Evolutionary conservation across 2,888 invertebrate genomes (phyloP), one percentile per base, ranked within the genome.

Genomic region (Acleris literana): DNA sequence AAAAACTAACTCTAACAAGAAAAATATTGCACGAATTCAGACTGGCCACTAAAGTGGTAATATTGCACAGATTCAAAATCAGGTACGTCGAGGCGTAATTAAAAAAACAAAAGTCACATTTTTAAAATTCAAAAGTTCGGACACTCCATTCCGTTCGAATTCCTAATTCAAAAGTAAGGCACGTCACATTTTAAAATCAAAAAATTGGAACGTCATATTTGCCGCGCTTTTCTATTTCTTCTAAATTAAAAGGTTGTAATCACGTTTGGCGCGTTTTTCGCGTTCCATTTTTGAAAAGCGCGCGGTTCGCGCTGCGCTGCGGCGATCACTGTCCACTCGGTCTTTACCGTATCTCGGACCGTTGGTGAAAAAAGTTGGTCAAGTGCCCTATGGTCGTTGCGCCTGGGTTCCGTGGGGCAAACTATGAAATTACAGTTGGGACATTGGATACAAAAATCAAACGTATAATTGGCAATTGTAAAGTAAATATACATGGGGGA

Each of bases 11-110:
- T 75, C 70, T 73, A 77, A 74, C 57, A 16, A 69, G 64, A 68
- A 71, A 73, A 74, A 78, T 87, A 88, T 92, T 92, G 92, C 92
- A 92, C 92, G 73, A 66, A 76, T 77, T 87, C 86, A 86, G 90
- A 90, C 90, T 87, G 84, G 81, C 88, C 90, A 90, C 89, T 69
- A 33, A 68, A 66, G 74, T 81, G 81, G 87, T 81, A 76, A 76
- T 91, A 91, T 91, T 91, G 90, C 90, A 91, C 90, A 77, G 72
- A 60, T 52, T 62, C 44, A 39, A 60, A 58, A 66, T 68, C 76
- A 76, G 76, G 76, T 76, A 76, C 76, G 29, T 54, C 29, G 43
- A 63, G 63, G 67, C 53, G 67, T 69, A 61, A 62, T 59, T 52
- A 65, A 68, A 69, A 63, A 62, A 48, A 63, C 39, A 54, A 70